phyloP scores from a whole-genome alignment of 2,113 vertebrate species.

The Notothenia rossii region DNA sequence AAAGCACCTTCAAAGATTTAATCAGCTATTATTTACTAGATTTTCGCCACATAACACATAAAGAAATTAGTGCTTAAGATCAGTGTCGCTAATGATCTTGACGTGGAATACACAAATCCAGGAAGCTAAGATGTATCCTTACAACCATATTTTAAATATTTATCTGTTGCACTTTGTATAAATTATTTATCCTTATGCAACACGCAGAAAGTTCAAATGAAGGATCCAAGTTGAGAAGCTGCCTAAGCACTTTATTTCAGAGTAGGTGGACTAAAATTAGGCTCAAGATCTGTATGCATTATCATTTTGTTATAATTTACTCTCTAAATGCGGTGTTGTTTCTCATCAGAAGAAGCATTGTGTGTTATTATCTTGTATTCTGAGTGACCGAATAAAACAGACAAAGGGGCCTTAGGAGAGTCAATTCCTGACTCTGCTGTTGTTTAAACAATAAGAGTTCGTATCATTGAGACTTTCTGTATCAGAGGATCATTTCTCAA shows the following conservation, averaged over 20 bases:
- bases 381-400: background rate
- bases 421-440: background rate
- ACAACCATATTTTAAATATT: constrained; percentile 80
- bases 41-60: background rate
- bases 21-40: background rate
- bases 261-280: constrained; percentile 43
- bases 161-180: constrained; percentile 80
- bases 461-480: constrained; percentile 8
- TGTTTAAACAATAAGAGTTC: constrained; percentile 5
- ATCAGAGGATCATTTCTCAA: constrained; percentile 41
- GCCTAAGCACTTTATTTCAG: constrained; percentile 40
- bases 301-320: constrained; percentile 10
- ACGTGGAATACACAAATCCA: constrained; percentile 58
- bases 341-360: background rate
- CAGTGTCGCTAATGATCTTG: constrained; percentile 49
- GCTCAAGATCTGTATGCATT: constrained; percentile 4
- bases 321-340: background rate
- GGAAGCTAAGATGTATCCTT: constrained; percentile 70
- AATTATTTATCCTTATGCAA: constrained; percentile 75
- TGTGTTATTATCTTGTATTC: background rate
- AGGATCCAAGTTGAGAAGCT: constrained; percentile 71
- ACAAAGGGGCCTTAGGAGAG: background rate
- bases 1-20: background rate
- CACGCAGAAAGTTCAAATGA: constrained; percentile 74
- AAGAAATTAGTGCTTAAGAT: constrained; percentile 24